Percentiles rank a stretch among this genome's conserved stretches.
phyloP scores from a whole-genome alignment of 1,140 invertebrate species.

The Halotydeus destructor region DNA sequence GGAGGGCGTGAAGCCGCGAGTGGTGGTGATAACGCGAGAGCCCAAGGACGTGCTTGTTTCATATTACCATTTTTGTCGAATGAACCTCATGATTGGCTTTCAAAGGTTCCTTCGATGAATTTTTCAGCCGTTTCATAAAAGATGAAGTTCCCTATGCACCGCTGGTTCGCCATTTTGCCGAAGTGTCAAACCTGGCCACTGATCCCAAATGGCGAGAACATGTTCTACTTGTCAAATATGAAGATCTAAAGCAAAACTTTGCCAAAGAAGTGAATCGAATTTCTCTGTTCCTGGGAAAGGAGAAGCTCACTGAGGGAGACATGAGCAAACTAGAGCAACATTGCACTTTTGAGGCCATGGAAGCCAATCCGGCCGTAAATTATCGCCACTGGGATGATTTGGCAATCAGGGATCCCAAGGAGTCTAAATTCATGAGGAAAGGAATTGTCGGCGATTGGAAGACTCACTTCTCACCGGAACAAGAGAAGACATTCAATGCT shows the following conservation, averaged over 20 bases:
- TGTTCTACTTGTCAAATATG: slow-evolving; percentile 15
- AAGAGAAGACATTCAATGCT: slow-evolving; percentile 24
- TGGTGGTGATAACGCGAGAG: slow-evolving; percentile 23
- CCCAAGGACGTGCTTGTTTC: slow-evolving; percentile 31
- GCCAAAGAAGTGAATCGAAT: slow-evolving; percentile 24
- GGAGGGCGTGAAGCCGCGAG: neutral
- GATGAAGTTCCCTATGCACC: slow-evolving; percentile 29
- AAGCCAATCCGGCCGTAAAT: slow-evolving; percentile 28
- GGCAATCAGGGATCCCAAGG: slow-evolving; percentile 24
- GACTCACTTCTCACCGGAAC: slow-evolving; percentile 25
- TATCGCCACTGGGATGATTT: slow-evolving; percentile 28
- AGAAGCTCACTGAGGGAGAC: slow-evolving; percentile 20
- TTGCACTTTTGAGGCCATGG: slow-evolving; percentile 30
- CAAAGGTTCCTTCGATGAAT: slow-evolving; percentile 44
- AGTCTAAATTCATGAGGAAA: slow-evolving; percentile 27
- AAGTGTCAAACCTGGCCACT: slow-evolving; percentile 8
- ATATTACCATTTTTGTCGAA: slow-evolving; percentile 27
- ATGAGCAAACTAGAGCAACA: slow-evolving; percentile 23
- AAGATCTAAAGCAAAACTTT: slow-evolving; percentile 21
- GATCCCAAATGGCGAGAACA: neutral
- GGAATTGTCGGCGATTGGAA: slow-evolving; percentile 29
- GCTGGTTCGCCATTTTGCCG: slow-evolving; percentile 14
- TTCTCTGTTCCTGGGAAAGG: slow-evolving; percentile 27
- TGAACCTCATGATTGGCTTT: slow-evolving; percentile 32
- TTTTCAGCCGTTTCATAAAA: slow-evolving; percentile 49